Evolutionary conservation across 2,113 vertebrate genomes (phyloP).

Genomic region (Onychostoma macrolepis): DNA sequence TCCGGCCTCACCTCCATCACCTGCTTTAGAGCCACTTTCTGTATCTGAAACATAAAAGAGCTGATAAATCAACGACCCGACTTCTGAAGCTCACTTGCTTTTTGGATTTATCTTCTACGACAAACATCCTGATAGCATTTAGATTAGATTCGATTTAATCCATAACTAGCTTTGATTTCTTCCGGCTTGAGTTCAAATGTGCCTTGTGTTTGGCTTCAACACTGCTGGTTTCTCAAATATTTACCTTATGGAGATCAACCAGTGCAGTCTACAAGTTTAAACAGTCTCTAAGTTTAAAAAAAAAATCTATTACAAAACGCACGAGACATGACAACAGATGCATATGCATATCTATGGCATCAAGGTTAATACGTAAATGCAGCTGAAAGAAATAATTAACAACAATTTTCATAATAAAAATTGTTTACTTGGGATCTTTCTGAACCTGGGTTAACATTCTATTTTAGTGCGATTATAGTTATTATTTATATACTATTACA

Average conservation of each 20-base stretch:
- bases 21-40: constrained; percentile 26
- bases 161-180: constrained; percentile 28
- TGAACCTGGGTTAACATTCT: neutral
- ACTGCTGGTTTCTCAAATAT: neutral
- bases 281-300: neutral
- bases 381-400: neutral
- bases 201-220: constrained; percentile 2
- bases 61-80: neutral
- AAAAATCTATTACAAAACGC: neutral
- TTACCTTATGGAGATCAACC: constrained; percentile 10
- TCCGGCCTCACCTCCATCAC: constrained; percentile 15
- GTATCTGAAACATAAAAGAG: constrained; percentile 11
- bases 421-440: neutral
- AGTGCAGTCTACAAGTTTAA: neutral
- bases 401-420: neutral
- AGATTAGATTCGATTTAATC: constrained; percentile 4
- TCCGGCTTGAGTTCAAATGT: neutral
- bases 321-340: neutral
- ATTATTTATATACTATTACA: neutral
- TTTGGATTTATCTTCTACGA: neutral
- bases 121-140: neutral
- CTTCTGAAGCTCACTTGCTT: neutral
- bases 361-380: neutral
- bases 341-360: neutral
- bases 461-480: neutral